Base-by-base conservation (phyloP, 2,113 vertebrate genomes). In the Pontoporia blainvillei region DNA sequence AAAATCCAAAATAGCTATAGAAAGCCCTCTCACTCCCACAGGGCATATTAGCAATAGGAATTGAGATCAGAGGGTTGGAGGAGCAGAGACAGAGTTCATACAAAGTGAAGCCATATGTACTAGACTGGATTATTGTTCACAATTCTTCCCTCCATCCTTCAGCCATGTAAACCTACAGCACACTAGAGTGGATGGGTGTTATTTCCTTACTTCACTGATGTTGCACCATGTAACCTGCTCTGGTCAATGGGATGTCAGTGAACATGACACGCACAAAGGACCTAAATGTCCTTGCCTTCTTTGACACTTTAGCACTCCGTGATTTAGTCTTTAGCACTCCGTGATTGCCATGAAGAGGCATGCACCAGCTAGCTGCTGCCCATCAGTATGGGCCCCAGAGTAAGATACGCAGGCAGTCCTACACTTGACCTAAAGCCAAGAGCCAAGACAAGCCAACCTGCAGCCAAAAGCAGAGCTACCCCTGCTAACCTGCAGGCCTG, bases 61-160 rank as follows among this genome's bases (percentile, higher is more conserved):
- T 2, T 89, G 78, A 95, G 90, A 91, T 89, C 72, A 78, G 54
- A 97, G 73, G 57, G 25, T 4, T 82, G 39, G 29, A 54, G 82
- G 39, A 75, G 41, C 61, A 86, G 54, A 91, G 59, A 83, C 27
- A 66, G 75, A 76, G 86, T 62, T 92, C 67, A 57, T 18, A 72
- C 29, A 89, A 85, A 95, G 59, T 75, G 76, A 97, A 95, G 96
- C 69, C 95, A 71, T 66, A 86, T 83, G 79, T 36, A 73, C 62
- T 72, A 78, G 90, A 59, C 25, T 79, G 66, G 61, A 91, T 92
- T 79, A 57, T 41, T 78, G 20, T 25, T 84, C 79, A 72, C 49
- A 91, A 27, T n/a, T 84, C 64, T 94, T 61, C 41, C 78, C 78
- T 41, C 29, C 18, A 18, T 18, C 44, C 82, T n/a, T 66, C 39